Evolutionary conservation across 2,113 vertebrate species (phyloP), one percentile per base, ranked within the genome.

Genomic region (Alligator sinensis): DNA sequence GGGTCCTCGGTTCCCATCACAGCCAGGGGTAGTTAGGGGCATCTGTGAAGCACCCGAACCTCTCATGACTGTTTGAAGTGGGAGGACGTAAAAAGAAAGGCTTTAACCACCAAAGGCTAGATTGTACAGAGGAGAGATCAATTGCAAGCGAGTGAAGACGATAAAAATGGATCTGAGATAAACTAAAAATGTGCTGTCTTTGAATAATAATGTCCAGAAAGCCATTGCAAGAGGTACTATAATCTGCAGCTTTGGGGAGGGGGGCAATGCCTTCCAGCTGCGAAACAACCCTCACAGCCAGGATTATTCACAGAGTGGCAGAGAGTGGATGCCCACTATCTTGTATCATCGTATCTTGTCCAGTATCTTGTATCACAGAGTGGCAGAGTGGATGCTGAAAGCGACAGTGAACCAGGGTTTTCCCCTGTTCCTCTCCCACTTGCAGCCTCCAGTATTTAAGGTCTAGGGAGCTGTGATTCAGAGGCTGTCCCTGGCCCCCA

Each of bases 91-190:
- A 54, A 30, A 82, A 38, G 24, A 47, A 78, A 10, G 1, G 38
- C 34, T 84, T 9, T 15, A 38, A 5, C 6, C 66, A 88, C 13
- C 18, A 4, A 21, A 0, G 0, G 11, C 0, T 4, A 21, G 25
- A 62, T 21, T 60, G 22, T 74, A 58, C 38, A 84, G 70, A 82
- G 18, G 58, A 77, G 22, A 22, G 70, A 19, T 11, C 4, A 18
- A 5, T 47, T 25, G 68, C 2, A 34, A 27, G 30, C 1, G 47
- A 70, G 19, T 34, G 17, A 3, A 88, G 30, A 94, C 9, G 47
- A 88, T 1, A 55, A 11, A n/a, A 81, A 25, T 2, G 8, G 3
- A 17, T 58, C 55, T 70, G 3, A 11, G 4, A 2, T 47, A n/a
- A 63, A 60, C 25, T 55, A 1, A 6, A 84, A 27, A 55, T 1